Evolutionary conservation across 2,797 vertebrate genomes (phyloP).

Genomic region (Rallus crepitans): DNA sequence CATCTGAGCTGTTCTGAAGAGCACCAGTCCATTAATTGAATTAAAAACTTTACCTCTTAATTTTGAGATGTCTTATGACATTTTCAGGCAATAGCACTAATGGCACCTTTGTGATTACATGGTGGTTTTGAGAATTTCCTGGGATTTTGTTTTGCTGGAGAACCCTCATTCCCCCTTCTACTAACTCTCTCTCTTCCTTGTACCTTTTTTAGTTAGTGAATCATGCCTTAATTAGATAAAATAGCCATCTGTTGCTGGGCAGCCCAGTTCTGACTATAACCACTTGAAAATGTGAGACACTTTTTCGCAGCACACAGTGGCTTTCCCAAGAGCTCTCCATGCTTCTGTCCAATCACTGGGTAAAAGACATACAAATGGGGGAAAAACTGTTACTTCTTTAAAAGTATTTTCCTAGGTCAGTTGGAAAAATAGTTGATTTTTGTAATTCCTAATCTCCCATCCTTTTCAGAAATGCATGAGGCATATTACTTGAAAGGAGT

Average conservation of each 20-base stretch:
- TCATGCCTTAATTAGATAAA: neutral
- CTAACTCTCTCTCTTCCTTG: neutral
- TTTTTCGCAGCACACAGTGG: neutral
- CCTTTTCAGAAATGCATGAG: neutral
- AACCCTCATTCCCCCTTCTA: neutral
- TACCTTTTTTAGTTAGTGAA: neutral
- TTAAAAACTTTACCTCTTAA: neutral
- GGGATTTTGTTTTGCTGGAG: neutral
- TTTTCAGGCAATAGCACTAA: neutral
- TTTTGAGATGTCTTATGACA: neutral
- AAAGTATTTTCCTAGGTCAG: neutral
- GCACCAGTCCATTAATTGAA: neutral
- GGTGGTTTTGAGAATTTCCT: neutral
- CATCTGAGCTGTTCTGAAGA: neutral
- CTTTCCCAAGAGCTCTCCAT: neutral
- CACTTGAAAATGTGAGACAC: neutral
- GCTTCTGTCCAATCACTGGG: neutral
- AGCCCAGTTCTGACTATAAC: neutral
- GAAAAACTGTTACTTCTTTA: neutral
- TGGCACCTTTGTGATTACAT: neutral
- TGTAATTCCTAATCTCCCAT: neutral
- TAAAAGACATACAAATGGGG: neutral
- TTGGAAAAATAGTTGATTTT: neutral
- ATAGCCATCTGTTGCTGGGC: neutral
- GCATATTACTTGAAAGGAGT: neutral